phyloP scores from a whole-genome alignment of 1,140 invertebrate genomes.

The Dendroctonus valens region DNA sequence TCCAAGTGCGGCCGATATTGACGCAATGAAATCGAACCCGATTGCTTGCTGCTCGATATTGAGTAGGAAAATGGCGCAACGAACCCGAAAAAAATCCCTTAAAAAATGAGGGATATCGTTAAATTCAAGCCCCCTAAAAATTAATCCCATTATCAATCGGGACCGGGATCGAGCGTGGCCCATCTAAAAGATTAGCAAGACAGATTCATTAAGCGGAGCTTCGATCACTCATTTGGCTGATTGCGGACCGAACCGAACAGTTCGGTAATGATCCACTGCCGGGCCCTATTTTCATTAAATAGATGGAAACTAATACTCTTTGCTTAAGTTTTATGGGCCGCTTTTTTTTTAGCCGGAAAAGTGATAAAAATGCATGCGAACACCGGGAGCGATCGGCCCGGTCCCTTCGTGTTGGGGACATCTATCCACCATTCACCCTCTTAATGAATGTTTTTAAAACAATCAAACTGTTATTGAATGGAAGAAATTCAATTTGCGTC shows the following conservation, averaged over 20 bases:
- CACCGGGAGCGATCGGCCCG: no score
- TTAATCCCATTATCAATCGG: slow-evolving; percentile 53
- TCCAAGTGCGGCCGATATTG: no score
- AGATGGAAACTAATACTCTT: slow-evolving; percentile 34
- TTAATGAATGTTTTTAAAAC: no score
- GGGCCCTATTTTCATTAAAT: slow-evolving; percentile 34
- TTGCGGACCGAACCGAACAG: slow-evolving; percentile 40
- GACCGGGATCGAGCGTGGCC: slow-evolving; percentile 44
- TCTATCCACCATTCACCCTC: no score
- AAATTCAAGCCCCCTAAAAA: slow-evolving; percentile 43
- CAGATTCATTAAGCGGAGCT: slow-evolving; percentile 52
- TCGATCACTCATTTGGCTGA: slow-evolving; percentile 51
- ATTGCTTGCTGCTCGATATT: no score
- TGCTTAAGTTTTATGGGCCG: slow-evolving; percentile 32
- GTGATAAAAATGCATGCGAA: slow-evolving; percentile 30
- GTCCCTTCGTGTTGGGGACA: no score
- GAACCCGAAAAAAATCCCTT: no score
- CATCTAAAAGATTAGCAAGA: slow-evolving; percentile 53
- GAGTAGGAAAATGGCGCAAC: no score
- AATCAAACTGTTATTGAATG: no score
- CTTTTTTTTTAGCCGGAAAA: slow-evolving; percentile 18
- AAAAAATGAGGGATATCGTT: no score
- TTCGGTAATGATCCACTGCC: slow-evolving; percentile 34
- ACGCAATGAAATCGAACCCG: no score
- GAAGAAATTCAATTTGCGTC: no score